These are phyloP conservation scores for Homarus americanus DNA, from an alignment of 1,140 invertebrate species.

Conservation along the genomic window DNA sequence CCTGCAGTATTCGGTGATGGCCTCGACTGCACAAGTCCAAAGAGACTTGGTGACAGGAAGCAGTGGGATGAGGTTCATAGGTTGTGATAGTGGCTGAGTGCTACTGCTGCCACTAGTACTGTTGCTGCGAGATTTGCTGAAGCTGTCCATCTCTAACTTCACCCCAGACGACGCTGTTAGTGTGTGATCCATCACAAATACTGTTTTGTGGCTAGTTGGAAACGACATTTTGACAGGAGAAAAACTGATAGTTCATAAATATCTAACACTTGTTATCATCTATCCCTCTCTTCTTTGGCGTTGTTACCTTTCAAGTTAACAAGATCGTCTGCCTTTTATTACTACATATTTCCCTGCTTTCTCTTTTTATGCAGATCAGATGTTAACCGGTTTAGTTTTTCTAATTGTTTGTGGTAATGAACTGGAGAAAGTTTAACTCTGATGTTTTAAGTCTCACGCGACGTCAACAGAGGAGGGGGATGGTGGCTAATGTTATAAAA, in stretches of 20 bases:
- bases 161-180: slow-evolving; percentile 80
- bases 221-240: slow-evolving; percentile 79
- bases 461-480: too few species aligned
- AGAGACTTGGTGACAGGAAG: slow-evolving; percentile 91
- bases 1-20: slow-evolving; percentile 95
- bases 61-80: slow-evolving; percentile 85
- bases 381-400: too few species aligned
- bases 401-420: too few species aligned
- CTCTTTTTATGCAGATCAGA: too few species aligned
- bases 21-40: slow-evolving; percentile 97
- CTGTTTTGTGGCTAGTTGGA: slow-evolving; percentile 92
- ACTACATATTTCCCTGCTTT: too few species aligned
- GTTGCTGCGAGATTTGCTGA: slow-evolving; percentile 66
- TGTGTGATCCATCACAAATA: slow-evolving; percentile 96
- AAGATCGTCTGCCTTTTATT: too few species aligned
- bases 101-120: slow-evolving; percentile 76
- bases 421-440: too few species aligned
- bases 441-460: too few species aligned
- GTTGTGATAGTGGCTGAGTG: slow-evolving; percentile 81
- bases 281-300: too few species aligned
- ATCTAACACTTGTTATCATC: too few species aligned
- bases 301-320: too few species aligned
- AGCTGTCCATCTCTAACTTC: slow-evolving; percentile 71
- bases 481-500: too few species aligned
- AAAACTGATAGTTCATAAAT: neutral